Base-by-base conservation (phyloP, 2,113 vertebrate species). In the Capreolus pygargus region DNA sequence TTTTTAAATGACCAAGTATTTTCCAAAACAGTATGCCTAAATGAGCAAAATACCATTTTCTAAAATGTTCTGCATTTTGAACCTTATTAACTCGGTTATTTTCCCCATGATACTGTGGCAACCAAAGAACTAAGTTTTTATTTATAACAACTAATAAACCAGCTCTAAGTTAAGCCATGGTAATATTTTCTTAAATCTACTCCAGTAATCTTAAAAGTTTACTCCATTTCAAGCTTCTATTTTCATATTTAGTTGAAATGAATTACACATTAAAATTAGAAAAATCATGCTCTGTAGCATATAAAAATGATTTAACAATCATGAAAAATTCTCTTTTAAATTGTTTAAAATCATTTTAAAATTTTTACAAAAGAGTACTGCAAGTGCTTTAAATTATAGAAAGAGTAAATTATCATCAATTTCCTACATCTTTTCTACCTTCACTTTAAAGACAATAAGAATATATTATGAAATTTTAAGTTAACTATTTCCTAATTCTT, bases 211-310 rank as follows among this genome's bases (percentile, higher is more conserved):
- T 82, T 82, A 54, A 83, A 36, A 82, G 19, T 83, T 54, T 54
- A 54, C 30, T 78, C 89, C 6, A n/a, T 78, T 89, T 90, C 85
- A 74, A 47, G 30, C 7, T 89, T 81, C 81, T 91, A 7, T 88
- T 94, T 94, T 95, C 60, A 91, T n/a, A 87, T 94, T 97, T 95
- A 93, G 78, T 17, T 79, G 30, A 94, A 89, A 58, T 81, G 67
- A 84, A 25, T 88, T 94, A 82, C 28, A 95, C 85, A 95, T 67
- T 74, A 90, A 39, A 94, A 57, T 97, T 17, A 28, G 45, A 83
- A 97, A 94, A 64, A 28, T 36, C 87, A 95, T 58, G 19, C 88
- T 47, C 47, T 83, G 16, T 1, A 45, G 43, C 30, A 95, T 28
- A 43, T 43, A 94, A 95, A 27, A 93, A 54, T 81, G 54, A 36